Conservation (phyloP, 2,888 invertebrate genomes). For the Helicoverpa assulta region DNA sequence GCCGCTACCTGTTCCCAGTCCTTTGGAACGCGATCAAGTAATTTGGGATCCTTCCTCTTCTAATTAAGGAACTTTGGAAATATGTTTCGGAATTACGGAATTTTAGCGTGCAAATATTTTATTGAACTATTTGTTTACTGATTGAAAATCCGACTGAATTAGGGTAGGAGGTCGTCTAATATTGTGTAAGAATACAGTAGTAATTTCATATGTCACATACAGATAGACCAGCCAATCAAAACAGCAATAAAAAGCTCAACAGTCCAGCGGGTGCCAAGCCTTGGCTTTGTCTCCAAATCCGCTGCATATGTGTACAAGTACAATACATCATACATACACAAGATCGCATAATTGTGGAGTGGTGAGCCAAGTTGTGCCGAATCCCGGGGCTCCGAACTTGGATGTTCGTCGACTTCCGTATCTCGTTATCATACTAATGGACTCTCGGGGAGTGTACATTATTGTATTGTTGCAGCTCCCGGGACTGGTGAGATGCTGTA, state of each 20-base stretch:
- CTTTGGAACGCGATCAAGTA: slow-evolving; percentile 43
- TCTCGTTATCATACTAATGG: slow-evolving; percentile 81
- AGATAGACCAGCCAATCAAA: not conserved
- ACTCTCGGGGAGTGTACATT: slow-evolving; percentile 72
- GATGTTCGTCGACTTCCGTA: slow-evolving; percentile 64
- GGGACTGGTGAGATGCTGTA: slow-evolving; percentile 56
- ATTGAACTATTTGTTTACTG: not conserved
- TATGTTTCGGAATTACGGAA: slow-evolving; percentile 21
- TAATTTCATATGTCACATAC: not conserved
- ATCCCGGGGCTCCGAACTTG: slow-evolving; percentile 62
- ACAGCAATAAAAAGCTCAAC: not conserved
- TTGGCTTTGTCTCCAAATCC: slow-evolving; percentile 34
- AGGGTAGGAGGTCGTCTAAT: not conserved
- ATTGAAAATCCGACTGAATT: not conserved
- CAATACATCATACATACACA: slow-evolving; percentile 39
- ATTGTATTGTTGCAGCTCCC: slow-evolving; percentile 67
- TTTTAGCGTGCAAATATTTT: slow-evolving; percentile 12
- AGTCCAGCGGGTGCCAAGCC: slow-evolving; percentile 25
- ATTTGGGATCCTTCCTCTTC: slow-evolving; percentile 51
- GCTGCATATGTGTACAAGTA: slow-evolving; percentile 21
- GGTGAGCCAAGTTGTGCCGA: slow-evolving; percentile 52
- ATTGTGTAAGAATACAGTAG: no score
- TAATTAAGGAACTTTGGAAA: slow-evolving; percentile 53
- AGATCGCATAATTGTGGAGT: slow-evolving; percentile 59
- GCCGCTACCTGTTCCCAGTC: slow-evolving; percentile 42